phyloP scores from a whole-genome alignment of 2,888 invertebrate genomes.

The Pristionchus arcanus region DNA sequence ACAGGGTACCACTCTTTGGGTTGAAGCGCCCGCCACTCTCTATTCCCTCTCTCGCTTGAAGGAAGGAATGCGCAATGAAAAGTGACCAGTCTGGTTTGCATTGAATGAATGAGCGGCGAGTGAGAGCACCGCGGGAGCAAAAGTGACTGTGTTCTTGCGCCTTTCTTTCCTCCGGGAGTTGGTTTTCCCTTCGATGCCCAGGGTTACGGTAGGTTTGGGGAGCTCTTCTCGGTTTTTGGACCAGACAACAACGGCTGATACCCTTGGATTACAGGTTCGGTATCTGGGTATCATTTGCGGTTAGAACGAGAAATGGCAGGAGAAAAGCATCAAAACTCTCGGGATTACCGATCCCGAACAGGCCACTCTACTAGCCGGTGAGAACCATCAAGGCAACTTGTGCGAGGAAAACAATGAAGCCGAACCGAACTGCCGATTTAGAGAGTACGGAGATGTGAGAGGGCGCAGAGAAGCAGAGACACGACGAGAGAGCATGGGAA shows the following conservation, averaged over 20 bases:
- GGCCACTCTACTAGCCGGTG: too few species aligned
- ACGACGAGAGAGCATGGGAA: not conserved
- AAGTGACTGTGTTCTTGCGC: not conserved
- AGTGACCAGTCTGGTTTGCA: conserved; percentile 42
- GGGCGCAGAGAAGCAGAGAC: conserved; percentile 25
- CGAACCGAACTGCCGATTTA: not conserved
- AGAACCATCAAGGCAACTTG: too few species aligned
- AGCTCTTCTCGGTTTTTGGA: too few species aligned
- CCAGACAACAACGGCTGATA: too few species aligned
- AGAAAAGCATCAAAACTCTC: too few species aligned
- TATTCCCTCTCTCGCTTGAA: not conserved
- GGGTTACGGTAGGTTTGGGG: not conserved
- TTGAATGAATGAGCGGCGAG: not conserved
- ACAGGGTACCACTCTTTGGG: not conserved
- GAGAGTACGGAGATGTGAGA: not conserved
- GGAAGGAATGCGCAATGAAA: not conserved
- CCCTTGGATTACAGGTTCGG: too few species aligned
- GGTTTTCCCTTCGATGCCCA: not conserved
- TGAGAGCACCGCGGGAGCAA: not conserved
- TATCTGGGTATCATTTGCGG: too few species aligned
- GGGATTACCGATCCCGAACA: too few species aligned
- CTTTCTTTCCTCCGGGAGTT: not conserved
- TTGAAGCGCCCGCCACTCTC: not conserved
- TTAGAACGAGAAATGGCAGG: too few species aligned
- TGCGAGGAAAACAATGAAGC: not conserved